These are phyloP conservation scores for Plemyria rubiginata DNA, from an alignment of 2,888 invertebrate genomes.

Conservation along the genomic window DNA sequence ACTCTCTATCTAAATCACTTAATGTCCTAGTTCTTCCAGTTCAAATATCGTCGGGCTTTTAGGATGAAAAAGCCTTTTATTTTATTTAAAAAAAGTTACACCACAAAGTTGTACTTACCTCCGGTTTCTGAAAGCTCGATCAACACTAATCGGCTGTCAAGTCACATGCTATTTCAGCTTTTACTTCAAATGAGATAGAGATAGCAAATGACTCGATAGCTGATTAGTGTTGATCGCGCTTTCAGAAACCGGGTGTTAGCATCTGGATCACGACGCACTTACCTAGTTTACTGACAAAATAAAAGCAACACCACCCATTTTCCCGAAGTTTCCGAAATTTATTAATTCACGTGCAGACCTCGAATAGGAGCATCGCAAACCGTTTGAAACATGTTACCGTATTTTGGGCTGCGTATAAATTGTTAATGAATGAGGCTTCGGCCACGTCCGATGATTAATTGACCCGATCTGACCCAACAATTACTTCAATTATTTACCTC, in stretches of 20 bases:
- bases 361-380: conserved; percentile 35
- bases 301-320: conserved; percentile 2
- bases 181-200: no score
- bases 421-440: conserved; percentile 63
- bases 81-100: neutral
- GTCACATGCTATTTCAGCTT: no score
- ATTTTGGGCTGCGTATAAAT: conserved; percentile 70
- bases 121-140: no score
- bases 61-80: neutral
- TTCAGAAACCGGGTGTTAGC: no score
- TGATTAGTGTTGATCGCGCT: no score
- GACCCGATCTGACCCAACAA: conserved; percentile 80
- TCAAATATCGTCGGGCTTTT: neutral
- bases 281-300: neutral
- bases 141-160: no score
- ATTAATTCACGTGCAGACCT: conserved; percentile 29
- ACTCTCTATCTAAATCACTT: conserved; percentile 34
- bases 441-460: conserved; percentile 79
- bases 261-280: no score
- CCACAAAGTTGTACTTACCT: no score
- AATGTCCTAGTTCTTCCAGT: conserved; percentile 15
- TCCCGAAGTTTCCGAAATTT: conserved; percentile 9
- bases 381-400: conserved; percentile 50
- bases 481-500: conserved; percentile 83
- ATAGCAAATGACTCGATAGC: no score